phyloP scores from a whole-genome alignment of 2,113 vertebrate genomes.

The Rhinopomastus cyanomelas region DNA sequence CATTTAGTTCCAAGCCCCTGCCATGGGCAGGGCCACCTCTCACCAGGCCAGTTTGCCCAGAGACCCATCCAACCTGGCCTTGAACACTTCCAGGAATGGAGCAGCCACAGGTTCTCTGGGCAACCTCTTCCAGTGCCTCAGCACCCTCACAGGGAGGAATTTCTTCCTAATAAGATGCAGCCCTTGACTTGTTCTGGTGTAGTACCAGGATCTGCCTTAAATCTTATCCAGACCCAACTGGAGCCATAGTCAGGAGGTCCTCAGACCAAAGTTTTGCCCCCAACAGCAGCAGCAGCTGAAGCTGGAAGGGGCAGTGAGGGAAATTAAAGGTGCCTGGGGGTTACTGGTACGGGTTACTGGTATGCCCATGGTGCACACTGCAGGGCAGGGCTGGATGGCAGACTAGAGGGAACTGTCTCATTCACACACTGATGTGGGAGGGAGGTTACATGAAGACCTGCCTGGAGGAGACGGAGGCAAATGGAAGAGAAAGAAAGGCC shows the following conservation, averaged over 20 bases:
- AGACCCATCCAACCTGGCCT: too few species aligned
- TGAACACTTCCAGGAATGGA: too few species aligned
- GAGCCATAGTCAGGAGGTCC: neutral
- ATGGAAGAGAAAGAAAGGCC: neutral
- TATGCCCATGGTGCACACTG: neutral
- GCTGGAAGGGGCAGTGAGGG: neutral
- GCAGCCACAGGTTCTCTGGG: too few species aligned
- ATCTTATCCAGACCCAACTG: neutral
- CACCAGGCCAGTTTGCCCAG: too few species aligned
- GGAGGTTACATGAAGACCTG: accelerated
- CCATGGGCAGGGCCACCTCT: too few species aligned
- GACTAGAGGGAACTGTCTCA: neutral
- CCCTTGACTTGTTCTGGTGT: neutral
- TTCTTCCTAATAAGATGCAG: neutral
- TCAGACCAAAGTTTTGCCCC: neutral
- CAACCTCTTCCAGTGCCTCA: too few species aligned
- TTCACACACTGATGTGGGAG: neutral
- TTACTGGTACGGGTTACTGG: too few species aligned
- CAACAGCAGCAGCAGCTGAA: neutral
- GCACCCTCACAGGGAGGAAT: too few species aligned
- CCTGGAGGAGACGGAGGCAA: too few species aligned
- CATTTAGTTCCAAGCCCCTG: too few species aligned
- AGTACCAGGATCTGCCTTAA: neutral
- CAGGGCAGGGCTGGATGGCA: neutral
- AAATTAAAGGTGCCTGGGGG: neutral